Evolutionary conservation across 2,888 invertebrate species (phyloP).

Genomic region (Reticulitermes lucifugus): DNA sequence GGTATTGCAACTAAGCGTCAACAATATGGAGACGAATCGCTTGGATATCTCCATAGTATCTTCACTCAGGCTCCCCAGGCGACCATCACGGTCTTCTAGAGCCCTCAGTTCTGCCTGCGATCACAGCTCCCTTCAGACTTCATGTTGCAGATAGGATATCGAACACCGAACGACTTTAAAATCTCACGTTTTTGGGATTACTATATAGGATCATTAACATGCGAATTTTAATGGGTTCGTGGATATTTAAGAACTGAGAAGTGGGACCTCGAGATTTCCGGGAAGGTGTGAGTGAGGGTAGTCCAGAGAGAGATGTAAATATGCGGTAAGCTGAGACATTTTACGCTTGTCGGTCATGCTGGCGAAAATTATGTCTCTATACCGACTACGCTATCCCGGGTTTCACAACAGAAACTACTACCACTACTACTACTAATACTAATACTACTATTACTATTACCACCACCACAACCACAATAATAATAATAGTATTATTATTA

Average conservation of each 20-base stretch:
- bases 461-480: too few species aligned
- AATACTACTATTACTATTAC: too few species aligned
- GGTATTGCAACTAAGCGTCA: slow-evolving; percentile 50
- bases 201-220: not conserved
- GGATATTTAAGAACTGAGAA: not conserved
- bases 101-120: not conserved
- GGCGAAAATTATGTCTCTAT: too few species aligned
- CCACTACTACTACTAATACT: too few species aligned
- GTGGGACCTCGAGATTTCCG: not conserved
- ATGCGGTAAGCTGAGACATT: too few species aligned
- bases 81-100: not conserved
- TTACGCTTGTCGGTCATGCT: too few species aligned
- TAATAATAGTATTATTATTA: too few species aligned
- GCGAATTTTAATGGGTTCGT: not conserved
- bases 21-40: slow-evolving; percentile 52
- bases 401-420: too few species aligned
- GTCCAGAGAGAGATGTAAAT: too few species aligned
- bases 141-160: not conserved
- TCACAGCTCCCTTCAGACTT: slow-evolving; percentile 12
- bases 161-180: not conserved
- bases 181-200: not conserved
- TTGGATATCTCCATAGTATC: slow-evolving; percentile 31
- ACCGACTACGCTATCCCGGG: too few species aligned
- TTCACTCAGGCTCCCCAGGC: slow-evolving; percentile 19
- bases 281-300: too few species aligned